These are phyloP conservation scores for Hemibagrus wyckioides DNA, from an alignment of 2,113 vertebrate genomes.

Conservation along the genomic window DNA sequence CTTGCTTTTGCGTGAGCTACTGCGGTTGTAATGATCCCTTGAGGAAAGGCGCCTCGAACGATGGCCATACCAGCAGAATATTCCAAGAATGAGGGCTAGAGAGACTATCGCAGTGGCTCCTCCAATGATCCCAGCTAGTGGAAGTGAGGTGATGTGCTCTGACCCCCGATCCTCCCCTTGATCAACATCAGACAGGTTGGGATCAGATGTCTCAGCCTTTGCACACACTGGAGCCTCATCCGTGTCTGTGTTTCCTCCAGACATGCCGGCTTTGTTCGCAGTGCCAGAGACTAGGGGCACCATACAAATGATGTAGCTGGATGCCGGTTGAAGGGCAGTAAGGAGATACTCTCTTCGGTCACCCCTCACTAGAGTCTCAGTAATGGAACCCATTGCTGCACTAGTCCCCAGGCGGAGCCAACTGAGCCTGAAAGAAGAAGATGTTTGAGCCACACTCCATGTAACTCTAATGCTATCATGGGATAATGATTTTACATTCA, in stretches of 20 bases:
- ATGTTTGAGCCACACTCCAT: constrained; percentile 82
- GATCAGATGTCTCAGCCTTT: constrained; percentile 84
- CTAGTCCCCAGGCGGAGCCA: constrained; percentile 86
- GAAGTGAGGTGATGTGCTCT: constrained; percentile 73
- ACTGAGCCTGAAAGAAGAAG: constrained; percentile 85
- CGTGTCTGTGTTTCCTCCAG: constrained; percentile 73
- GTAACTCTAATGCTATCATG: constrained; percentile 86
- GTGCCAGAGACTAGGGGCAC: constrained; percentile 80
- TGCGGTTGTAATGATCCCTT: constrained; percentile 78
- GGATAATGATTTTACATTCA: constrained; percentile 86
- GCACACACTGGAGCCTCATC: constrained; percentile 86
- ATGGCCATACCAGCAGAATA: constrained; percentile 87
- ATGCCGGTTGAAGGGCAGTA: constrained; percentile 83
- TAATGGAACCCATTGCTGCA: constrained; percentile 85
- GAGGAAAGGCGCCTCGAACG: constrained; percentile 79
- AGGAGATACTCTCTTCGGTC: constrained; percentile 88
- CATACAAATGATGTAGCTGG: constrained; percentile 91
- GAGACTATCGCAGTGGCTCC: constrained; percentile 85
- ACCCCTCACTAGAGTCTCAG: constrained; percentile 87
- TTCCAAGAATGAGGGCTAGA: constrained; percentile 81
- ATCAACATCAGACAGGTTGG: constrained; percentile 71
- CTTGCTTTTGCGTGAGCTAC: constrained; percentile 73
- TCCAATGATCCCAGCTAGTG: constrained; percentile 85
- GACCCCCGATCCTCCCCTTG: constrained; percentile 70
- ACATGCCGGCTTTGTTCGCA: constrained; percentile 71